Evolutionary conservation across 2,113 vertebrate species (phyloP), one percentile per base, ranked within the genome.

Genomic region (Eira barbara): DNA sequence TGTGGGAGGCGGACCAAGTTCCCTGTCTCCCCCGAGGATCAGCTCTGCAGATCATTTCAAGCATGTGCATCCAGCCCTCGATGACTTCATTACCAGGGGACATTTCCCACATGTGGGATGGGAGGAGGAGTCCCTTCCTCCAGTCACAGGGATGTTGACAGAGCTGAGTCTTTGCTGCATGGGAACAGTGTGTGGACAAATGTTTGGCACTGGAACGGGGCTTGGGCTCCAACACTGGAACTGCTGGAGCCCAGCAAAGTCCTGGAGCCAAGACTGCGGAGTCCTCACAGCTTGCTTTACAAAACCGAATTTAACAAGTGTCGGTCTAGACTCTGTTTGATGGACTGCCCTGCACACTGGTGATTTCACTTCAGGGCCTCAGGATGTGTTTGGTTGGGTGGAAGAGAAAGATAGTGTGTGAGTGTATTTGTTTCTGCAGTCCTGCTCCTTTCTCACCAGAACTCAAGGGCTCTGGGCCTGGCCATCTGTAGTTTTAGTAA

Each of bases 11-110:
- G 23, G 83, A 94, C 6, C 21, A 88, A 65, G 15, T 95, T 95
- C 65, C n/a, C 65, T 7, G 15, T 42, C 63, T 96, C 95, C 82
- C 94, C 85, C 29, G 93, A 80, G 31, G 81, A 76, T 89, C 0
- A 4, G 83, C 79, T 34, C 81, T 34, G 61, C 47, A 89, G 92
- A 52, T 98, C 91, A 29, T 47, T 97, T 95, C 42, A 74, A 96
- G 89, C 17, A 6, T 17, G 23, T 95, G 94, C 7, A 0, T 11
- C 92, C 96, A 97, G 94, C 93, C 91, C 80, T 94, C 86, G 49
- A 97, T 98, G 98, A 98, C 97, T 98, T 99, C 97, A 98, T 97
- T 88, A 98, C 86, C 98, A 97, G 94, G 98, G 98, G 98, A 98
- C 97, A 92, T 71, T 91, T 98, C 80, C 78, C 98, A 90, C 76